phyloP scores from a whole-genome alignment of 2,113 vertebrate species.

The Brienomyrus brachyistius region DNA sequence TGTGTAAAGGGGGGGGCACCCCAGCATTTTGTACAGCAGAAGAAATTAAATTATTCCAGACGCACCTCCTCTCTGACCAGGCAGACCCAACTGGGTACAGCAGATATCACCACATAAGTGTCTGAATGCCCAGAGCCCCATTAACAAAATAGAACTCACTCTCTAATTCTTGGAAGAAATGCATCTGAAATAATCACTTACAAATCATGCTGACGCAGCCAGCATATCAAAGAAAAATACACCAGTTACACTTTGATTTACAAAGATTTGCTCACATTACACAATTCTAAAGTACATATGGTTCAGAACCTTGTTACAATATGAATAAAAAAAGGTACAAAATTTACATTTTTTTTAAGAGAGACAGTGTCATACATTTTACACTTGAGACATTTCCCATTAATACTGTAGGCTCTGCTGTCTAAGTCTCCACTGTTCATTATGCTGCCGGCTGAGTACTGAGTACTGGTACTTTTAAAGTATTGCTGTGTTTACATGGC shows the following conservation, averaged over 20 bases:
- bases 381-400: constrained; percentile 83
- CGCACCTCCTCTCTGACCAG: constrained; percentile 23
- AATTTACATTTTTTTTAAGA: constrained; percentile 62
- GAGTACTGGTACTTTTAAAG: constrained; percentile 98
- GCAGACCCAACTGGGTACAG: not conserved
- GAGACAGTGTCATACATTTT: constrained; percentile 74
- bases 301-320: constrained; percentile 35
- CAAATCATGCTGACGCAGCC: constrained; percentile 68
- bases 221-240: constrained; percentile 60
- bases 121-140: not conserved
- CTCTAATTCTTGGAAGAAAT: constrained; percentile 53
- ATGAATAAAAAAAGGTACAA: constrained; percentile 38
- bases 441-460: constrained; percentile 96
- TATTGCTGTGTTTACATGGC: constrained; percentile 98
- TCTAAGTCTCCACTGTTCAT: constrained; percentile 93
- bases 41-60: constrained; percentile 38
- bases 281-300: constrained; percentile 67
- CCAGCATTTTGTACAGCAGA: constrained; percentile 29
- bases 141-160: not conserved
- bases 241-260: constrained; percentile 62
- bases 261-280: constrained; percentile 59
- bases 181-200: constrained; percentile 79
- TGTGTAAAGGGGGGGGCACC: constrained; percentile 4
- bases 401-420: constrained; percentile 79
- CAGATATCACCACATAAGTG: not conserved